A percentile compares a stretch with the other conserved stretches of the same genome.
Conservation (phyloP, 2,888 invertebrate species). For the Lissocephala sabroskyi region DNA sequence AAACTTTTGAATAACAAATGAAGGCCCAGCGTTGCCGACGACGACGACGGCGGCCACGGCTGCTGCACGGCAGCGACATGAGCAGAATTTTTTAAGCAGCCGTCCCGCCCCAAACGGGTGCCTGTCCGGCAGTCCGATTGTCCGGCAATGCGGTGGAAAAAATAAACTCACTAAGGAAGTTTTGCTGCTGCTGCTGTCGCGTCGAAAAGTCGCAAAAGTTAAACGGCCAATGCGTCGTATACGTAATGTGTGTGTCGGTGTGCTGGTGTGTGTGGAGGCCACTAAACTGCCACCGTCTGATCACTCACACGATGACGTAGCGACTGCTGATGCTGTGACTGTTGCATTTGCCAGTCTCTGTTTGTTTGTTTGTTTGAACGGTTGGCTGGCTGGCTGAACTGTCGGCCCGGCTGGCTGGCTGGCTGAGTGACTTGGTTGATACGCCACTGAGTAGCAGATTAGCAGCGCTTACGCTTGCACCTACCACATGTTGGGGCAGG, state of each 20-base stretch:
- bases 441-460: conserved; percentile 63
- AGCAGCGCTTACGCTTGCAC: conserved; percentile 64
- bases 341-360: conserved; percentile 2
- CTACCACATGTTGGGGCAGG: conserved; percentile 44
- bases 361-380: not conserved
- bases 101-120: conserved; percentile 31
- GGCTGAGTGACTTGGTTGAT: conserved; percentile 49
- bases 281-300: conserved; percentile 38
- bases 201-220: not conserved
- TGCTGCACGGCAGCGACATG: conserved; percentile 41
- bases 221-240: conserved; percentile 44
- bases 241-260: too few species aligned
- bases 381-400: conserved; percentile 40
- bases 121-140: not conserved
- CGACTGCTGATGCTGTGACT: not conserved
- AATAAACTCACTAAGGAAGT: too few species aligned
- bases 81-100: conserved; percentile 56
- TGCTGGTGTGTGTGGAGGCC: too few species aligned
- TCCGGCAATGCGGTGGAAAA: not conserved
- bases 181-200: too few species aligned
- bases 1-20: conserved; percentile 67
- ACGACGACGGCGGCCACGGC: conserved; percentile 27
- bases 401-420: conserved; percentile 23
- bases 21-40: conserved; percentile 47
- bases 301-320: conserved; percentile 34